Evolutionary conservation across 1,140 invertebrate species (phyloP), one percentile per base, ranked within the genome.

Genomic region (Psix sp.): DNA sequence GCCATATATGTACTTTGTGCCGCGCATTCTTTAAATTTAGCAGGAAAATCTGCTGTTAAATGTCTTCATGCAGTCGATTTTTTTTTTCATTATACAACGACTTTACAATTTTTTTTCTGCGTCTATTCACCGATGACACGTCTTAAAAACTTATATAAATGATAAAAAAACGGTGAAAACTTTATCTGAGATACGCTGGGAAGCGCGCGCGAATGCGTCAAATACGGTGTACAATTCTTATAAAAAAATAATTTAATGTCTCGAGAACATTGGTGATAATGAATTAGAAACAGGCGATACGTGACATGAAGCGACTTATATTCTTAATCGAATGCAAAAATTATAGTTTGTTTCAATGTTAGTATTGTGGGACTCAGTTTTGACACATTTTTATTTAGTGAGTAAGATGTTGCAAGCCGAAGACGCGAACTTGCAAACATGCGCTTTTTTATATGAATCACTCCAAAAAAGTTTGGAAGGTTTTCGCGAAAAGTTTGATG

Each of bases 301-400:
- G 5, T 7, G 15, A 18, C 16, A 40, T 20, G 38, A 17, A 18
- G 38, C 38, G 5, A 20, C 9, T 15, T 18, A 9, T 14, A 3
- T 40, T 40, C 4, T 4, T 14, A 40, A 20, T 10, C 17, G 10
- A 40, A 40, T 40, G 38, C 15, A 40, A 18, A 40, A 9, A 18
- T 17, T 40, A 18, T 15, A 18, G n/a, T 40, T 40, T 40, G 38
- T 14, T 40, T 40, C n/a, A n/a, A 40, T 40, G 16, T 11, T 40
- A 10, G n/a, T 40, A 10, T 40, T 18, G 15, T 40, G 38, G 16
- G 14, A 20, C 17, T 18, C 15, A n/a, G 11, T 40, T 40, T n/a
- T 40, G 11, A 40, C 7, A 14, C 5, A 4, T 15, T 40, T 40
- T 11, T 16, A 9, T 40, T 40, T 16, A 17, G n/a, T 20, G 5